Percentiles rank a stretch among this genome's conserved stretches.
Conservation (phyloP, 2,113 vertebrate genomes). For the Crotophaga sulcirostris region DNA sequence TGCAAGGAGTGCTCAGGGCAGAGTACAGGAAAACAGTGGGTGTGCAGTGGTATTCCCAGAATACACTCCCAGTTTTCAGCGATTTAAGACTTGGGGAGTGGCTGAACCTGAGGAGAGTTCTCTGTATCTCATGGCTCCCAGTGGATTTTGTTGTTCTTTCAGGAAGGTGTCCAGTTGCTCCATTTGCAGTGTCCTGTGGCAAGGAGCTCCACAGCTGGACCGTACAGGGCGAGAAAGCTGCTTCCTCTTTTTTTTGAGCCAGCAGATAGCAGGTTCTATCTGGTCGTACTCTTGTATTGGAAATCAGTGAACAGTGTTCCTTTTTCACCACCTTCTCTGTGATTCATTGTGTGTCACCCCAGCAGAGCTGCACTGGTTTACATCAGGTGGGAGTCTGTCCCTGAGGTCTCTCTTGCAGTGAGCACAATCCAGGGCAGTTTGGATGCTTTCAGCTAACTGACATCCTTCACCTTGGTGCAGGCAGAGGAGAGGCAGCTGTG, state of each 20-base stretch:
- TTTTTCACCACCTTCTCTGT: neutral
- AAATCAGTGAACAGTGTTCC: neutral
- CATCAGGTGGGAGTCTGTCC: neutral
- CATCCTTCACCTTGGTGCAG: neutral
- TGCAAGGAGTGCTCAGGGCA: neutral
- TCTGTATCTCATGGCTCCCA: neutral
- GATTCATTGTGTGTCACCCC: neutral
- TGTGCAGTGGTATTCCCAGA: neutral
- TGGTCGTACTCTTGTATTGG: neutral
- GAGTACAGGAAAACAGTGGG: neutral
- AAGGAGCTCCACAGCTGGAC: neutral
- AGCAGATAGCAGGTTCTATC: neutral
- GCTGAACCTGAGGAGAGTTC: neutral
- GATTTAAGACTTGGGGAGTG: neutral
- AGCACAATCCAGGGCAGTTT: neutral
- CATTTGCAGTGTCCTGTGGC: neutral
- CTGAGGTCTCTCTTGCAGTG: neutral
- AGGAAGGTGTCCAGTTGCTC: neutral
- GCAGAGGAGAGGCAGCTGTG: neutral
- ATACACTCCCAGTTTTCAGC: neutral
- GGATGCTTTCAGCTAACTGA: neutral
- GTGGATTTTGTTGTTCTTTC: neutral
- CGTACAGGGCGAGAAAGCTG: accelerated
- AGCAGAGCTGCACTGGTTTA: neutral
- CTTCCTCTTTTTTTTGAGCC: neutral